Evolutionary conservation across 2,888 invertebrate species (phyloP), one percentile per base, ranked within the genome.

Genomic region (Melipona beecheii): DNA sequence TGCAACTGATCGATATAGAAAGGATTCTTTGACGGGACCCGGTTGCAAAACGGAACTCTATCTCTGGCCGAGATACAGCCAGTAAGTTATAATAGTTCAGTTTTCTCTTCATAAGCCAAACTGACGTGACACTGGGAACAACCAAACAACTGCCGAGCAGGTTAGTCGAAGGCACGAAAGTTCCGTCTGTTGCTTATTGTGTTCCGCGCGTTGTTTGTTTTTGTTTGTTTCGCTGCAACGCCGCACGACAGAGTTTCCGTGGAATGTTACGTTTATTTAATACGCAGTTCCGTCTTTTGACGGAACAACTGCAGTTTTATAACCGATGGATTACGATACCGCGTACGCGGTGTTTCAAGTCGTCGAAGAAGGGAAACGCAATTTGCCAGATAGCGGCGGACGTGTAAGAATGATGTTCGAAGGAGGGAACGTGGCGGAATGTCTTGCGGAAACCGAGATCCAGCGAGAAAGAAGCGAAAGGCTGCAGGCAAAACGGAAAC

Each of bases 171-270:
- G 49, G 27, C 49, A 68, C 50, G 64, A 64, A 79, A 79, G 62
- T 79, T 79, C 62, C 62, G 69, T 69, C 64, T 69, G 69, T 70
- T 75, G 69, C 54, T 79, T 69, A 52, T 62, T 68, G 69, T 69
- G 69, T 69, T 64, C 56, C 56, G 43, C 43, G 11, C 9, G 11
- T 49, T 65, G 75, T 75, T 75, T 62, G 68, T 54, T 62, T 62
- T 75, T 24, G 75, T 64, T n/a, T n/a, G n/a, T n/a, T n/a, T 75
- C 70, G 62, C 19, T 69, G 62, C 11, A 17, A 17, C 21, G 24
- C 15, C 4, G n/a, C 74, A n/a, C 36, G 49, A 6, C 50, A 17
- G 52, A 71, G 58, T 58, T 66, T 54, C 62, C 11, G 27, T 0
- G 62, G 54, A 68, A 52, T 9, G 78, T 49, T 56, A 52, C 65